Evolutionary conservation across 2,113 vertebrate genomes (phyloP).

Genomic region (Xiphophorus maculatus): DNA sequence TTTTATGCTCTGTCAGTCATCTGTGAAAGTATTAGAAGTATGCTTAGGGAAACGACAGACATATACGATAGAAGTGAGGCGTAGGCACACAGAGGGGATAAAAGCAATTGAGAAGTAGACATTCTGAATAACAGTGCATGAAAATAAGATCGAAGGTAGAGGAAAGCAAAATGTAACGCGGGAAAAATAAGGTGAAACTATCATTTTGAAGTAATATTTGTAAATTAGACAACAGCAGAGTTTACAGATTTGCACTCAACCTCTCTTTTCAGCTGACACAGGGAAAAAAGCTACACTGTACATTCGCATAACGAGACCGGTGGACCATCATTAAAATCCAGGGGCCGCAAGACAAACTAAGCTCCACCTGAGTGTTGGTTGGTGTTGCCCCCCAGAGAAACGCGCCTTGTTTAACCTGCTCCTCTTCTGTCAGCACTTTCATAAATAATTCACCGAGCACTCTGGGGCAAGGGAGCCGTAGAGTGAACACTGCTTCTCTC

Average conservation of each 20-base stretch:
- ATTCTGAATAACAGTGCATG: background rate
- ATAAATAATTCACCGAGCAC: constrained; percentile 77
- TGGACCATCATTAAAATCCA: constrained; percentile 76
- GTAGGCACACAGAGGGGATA: constrained; percentile 18
- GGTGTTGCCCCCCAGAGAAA: constrained; percentile 64
- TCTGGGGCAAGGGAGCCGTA: constrained; percentile 52
- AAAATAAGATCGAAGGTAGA: constrained; percentile 20
- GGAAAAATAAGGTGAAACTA: constrained; percentile 23
- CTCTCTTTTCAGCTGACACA: constrained; percentile 68
- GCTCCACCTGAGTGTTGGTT: constrained; percentile 61
- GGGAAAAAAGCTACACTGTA: constrained; percentile 53
- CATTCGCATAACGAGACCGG: constrained; percentile 64
- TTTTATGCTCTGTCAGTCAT: constrained; percentile 57
- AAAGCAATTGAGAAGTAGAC: constrained; percentile 28
- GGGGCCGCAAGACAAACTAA: constrained; percentile 58
- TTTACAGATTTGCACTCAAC: constrained; percentile 52
- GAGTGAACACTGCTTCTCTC: constrained; percentile 29
- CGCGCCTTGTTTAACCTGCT: constrained; percentile 64
- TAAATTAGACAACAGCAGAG: constrained; percentile 27
- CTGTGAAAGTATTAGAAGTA: constrained; percentile 18
- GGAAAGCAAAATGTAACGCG: background rate
- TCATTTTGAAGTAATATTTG: background rate
- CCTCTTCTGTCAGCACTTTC: constrained; percentile 75
- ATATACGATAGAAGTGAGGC: constrained; percentile 19
- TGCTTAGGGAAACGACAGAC: constrained; percentile 16